phyloP scores from a whole-genome alignment of 2,888 invertebrate species.

The Thymelicus acteon region DNA sequence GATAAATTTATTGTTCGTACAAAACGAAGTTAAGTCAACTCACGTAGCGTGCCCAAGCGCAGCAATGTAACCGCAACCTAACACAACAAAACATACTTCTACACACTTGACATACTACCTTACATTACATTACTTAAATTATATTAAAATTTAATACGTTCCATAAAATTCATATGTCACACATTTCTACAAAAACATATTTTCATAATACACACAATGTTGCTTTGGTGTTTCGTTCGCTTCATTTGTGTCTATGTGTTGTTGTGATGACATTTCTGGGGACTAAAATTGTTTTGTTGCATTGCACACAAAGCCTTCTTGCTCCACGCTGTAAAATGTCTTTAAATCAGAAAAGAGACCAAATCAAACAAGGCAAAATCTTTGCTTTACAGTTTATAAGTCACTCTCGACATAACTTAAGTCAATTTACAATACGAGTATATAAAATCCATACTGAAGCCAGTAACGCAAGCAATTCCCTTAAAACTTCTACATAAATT shows the following conservation, averaged over 20 bases:
- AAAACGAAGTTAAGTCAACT: no score
- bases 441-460: not conserved
- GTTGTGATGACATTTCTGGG: conserved; percentile 10
- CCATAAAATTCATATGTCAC: not conserved
- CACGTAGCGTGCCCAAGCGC: not conserved
- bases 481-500: not conserved
- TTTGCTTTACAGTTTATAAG: not conserved
- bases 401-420: not conserved
- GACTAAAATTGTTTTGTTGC: not conserved
- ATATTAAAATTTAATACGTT: not conserved
- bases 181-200: not conserved
- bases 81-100: not conserved
- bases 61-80: not conserved
- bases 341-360: not conserved
- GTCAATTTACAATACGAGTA: no score
- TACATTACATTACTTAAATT: not conserved
- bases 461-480: not conserved
- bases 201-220: not conserved
- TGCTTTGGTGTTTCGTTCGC: conserved; percentile 30
- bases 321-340: not conserved
- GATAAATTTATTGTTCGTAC: no score
- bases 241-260: conserved; percentile 27
- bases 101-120: not conserved
- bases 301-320: not conserved
- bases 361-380: not conserved